These are phyloP conservation scores for Hydractinia symbiolongicarpus DNA, from an alignment of 30 jellyfish, hydroid and myxozoan species.

Conservation along the genomic window DNA sequence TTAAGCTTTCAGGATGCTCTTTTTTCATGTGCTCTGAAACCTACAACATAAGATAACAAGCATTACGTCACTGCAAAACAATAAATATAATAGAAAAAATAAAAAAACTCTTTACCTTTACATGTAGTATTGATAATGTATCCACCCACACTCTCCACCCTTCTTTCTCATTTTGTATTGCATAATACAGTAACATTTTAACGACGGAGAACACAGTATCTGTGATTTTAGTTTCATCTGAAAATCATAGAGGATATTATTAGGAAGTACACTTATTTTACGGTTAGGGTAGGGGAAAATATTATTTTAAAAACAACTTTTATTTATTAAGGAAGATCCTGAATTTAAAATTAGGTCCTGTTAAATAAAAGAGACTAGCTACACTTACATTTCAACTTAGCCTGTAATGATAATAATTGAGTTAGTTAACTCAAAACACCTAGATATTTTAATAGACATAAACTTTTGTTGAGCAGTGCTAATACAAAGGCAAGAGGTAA, in stretches of 20 bases:
- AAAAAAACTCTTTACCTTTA: constrained; percentile 43
- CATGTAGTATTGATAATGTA: constrained; percentile 89
- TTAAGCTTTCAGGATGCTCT: neutral
- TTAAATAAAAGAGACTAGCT: too few species aligned
- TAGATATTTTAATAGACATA: too few species aligned
- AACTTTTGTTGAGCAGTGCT: too few species aligned
- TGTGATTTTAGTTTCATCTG: constrained; percentile 61
- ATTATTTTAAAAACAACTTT: too few species aligned
- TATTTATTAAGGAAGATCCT: too few species aligned
- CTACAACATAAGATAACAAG: neutral
- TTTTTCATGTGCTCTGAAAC: neutral
- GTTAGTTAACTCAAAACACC: too few species aligned
- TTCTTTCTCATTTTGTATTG: constrained; percentile 81
- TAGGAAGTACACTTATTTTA: neutral
- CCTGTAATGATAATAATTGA: too few species aligned
- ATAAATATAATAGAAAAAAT: neutral
- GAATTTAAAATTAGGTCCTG: too few species aligned
- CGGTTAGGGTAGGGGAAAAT: too few species aligned
- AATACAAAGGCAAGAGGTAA: too few species aligned
- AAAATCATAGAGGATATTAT: neutral
- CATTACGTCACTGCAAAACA: too few species aligned
- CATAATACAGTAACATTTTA: constrained; percentile 82
- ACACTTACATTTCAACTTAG: too few species aligned
- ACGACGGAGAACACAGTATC: constrained; percentile 72
- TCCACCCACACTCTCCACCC: constrained; percentile 99